Evolutionary conservation across 2,113 vertebrate genomes (phyloP), one percentile per base, ranked within the genome.

Genomic region (Semnornis frantzii): DNA sequence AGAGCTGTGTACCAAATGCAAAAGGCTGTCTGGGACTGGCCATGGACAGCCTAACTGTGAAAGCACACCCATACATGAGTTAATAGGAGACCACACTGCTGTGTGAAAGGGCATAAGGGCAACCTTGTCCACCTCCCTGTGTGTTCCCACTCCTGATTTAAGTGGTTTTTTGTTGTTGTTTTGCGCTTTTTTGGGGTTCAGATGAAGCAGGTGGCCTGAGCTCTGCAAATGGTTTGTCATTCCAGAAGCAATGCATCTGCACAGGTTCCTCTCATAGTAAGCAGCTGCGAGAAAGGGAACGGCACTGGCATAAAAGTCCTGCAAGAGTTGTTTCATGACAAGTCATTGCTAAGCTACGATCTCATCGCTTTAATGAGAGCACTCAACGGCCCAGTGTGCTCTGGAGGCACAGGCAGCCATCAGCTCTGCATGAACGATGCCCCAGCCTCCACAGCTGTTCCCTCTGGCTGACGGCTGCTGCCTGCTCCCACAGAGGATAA

Each of bases 361-460:
- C 59, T 87, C 92, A 63, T 10, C 0, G 6, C 79, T 65, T 71
- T 70, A 37, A 66, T 5, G 68, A 85, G 50, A 34, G 71, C 50
- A 1, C 28, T 39, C 89, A 82, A 37, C 58, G 66, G 80, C n/a
- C 39, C 12, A 58, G 58, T 4, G 1, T 59, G 65, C 74, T 42
- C 73, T 0, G 0, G 46, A 46, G 68, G 73, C 23, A 0, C 59
- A 5, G 54, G 46, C 77, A 77, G 73, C 31, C 39, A 30, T 4
- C 77, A 21, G 65, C 65, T 65, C 69, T 0, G 1, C 71, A 58
- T 2, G 0, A 28, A 34, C 0, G 0, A 25, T 0, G 59, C 31
- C 74, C 48, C 84, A 28, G 74, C 70, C 33, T 21, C 8, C 0
- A 2, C 91, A 93, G 95, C 91, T 92, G 87, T 10, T 27, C 63